Evolutionary conservation across 2,888 invertebrate species (phyloP), one percentile per base, ranked within the genome.

Genomic region (Nomada hirtipes): DNA sequence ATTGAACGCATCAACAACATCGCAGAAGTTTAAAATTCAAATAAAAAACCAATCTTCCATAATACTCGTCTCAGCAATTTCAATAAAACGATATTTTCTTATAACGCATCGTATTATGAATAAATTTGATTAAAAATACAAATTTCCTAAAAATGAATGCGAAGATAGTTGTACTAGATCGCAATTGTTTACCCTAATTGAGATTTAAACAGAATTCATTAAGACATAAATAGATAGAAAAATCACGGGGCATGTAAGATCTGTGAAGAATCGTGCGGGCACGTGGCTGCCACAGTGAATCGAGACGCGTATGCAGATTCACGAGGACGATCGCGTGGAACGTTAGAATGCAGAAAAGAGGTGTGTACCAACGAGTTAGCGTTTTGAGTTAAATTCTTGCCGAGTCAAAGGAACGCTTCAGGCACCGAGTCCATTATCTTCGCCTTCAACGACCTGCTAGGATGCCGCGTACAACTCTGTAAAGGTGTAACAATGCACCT

Each of bases 351-450:
- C 85, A 88, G 88, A 89, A 88, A 88, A 81, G 81, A 89, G 89
- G 89, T 89, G 89, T 88, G 89, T 86, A 87, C 82, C 85, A 75
- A 75, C 78, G 81, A 69, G 87, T 86, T 85, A 87, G 68, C 83
- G 86, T 89, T 89, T 89, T 86, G 79, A 89, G 86, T 88, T 86
- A 75, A 87, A 89, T 89, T 89, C 89, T 82, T 88, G 80, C 85
- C 86, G 89, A 89, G 87, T 89, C 89, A 87, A 85, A 78, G 79
- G 84, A 82, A 76, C 84, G 88, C 76, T 78, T 23, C 70, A 64
- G 86, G 86, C 86, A 77, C 78, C 68, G 61, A 67, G 72, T 76
- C 73, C 76, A 78, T 87, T 84, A 79, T 73, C 79, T 63, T 76
- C 64, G 76, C 55, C 81, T 74, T 4, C 73, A 65, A 71, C 81